phyloP scores from a whole-genome alignment of 2,113 vertebrate genomes.

The Pipa parva region DNA sequence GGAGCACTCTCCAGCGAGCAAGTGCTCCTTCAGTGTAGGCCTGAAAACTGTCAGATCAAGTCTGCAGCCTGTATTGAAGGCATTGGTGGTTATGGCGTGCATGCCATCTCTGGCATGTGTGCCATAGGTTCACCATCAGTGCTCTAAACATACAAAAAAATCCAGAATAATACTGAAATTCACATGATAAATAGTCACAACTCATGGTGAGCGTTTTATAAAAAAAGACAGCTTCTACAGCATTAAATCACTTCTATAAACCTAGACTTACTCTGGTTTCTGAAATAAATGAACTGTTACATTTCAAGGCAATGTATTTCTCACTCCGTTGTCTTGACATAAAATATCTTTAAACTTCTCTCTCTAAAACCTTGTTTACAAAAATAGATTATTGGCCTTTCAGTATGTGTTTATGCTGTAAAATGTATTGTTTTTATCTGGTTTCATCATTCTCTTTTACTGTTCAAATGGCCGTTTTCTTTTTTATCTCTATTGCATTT shows the following conservation, averaged over 20 bases:
- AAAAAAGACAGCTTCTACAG: neutral
- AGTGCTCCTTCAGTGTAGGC: too few species aligned
- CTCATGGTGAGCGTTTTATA: too few species aligned
- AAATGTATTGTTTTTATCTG: constrained; percentile 21
- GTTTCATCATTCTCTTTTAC: constrained; percentile 21
- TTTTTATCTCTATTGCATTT: neutral
- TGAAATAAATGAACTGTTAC: constrained; percentile 18
- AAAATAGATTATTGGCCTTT: constrained; percentile 33
- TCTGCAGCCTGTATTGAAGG: too few species aligned
- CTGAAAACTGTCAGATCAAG: too few species aligned
- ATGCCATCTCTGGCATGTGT: too few species aligned
- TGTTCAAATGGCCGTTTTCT: neutral
- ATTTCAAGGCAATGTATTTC: neutral
- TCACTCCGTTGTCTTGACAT: constrained; percentile 21
- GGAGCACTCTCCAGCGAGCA: too few species aligned
- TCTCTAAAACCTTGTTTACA: constrained; percentile 19
- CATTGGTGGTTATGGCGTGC: too few species aligned
- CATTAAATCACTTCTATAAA: constrained; percentile 5
- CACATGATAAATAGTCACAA: too few species aligned
- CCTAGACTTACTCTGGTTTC: neutral
- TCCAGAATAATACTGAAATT: too few species aligned
- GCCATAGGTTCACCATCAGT: too few species aligned
- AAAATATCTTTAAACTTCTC: constrained; percentile 18
- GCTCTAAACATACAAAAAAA: too few species aligned
- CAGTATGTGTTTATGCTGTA: constrained; percentile 10